These are phyloP conservation scores for Endotricha flammealis DNA, from an alignment of 2,888 invertebrate genomes.

Conservation along the genomic window DNA sequence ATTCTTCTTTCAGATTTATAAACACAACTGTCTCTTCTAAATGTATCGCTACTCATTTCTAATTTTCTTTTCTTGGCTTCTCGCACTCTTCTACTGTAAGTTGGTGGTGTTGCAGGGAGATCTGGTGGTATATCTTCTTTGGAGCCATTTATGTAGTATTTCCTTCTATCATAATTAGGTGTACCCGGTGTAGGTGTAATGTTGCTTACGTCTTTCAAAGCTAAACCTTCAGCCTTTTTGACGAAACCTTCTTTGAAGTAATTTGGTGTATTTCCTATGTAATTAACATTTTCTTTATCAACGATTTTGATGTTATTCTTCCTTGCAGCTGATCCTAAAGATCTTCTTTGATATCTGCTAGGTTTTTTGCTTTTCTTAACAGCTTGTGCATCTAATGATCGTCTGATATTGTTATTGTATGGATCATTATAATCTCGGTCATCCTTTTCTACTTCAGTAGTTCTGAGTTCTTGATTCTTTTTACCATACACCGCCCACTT, in stretches of 20 bases:
- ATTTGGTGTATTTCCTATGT: slow-evolving; percentile 78
- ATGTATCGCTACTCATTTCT: slow-evolving; percentile 59
- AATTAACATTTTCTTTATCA: slow-evolving; percentile 71
- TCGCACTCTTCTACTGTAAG: slow-evolving; percentile 66
- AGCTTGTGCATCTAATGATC: slow-evolving; percentile 60
- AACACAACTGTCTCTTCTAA: slow-evolving; percentile 51
- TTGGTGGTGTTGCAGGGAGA: slow-evolving; percentile 61
- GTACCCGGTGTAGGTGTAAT: slow-evolving; percentile 74
- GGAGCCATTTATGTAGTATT: slow-evolving; percentile 41
- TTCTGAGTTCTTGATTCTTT: slow-evolving; percentile 56
- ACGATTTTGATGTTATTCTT: slow-evolving; percentile 49
- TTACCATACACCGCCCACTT: slow-evolving; percentile 80
- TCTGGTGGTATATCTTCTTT: slow-evolving; percentile 57
- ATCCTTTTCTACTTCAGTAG: slow-evolving; percentile 36
- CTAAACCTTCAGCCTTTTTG: slow-evolving; percentile 70
- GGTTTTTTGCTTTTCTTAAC: slow-evolving; percentile 67
- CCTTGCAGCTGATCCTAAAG: slow-evolving; percentile 54
- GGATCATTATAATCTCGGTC: slow-evolving; percentile 33
- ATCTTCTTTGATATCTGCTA: slow-evolving; percentile 67
- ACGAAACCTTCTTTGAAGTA: slow-evolving; percentile 78
- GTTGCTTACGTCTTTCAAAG: slow-evolving; percentile 80
- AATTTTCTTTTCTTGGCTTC: slow-evolving; percentile 70
- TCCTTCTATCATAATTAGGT: slow-evolving; percentile 53
- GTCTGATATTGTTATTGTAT: slow-evolving; percentile 42
- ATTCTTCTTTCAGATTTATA: slow-evolving; percentile 68